Percentiles rank a stretch among this genome's conserved stretches.
These are phyloP conservation scores for Halocynthia aurantium DNA, from an alignment of 23 tunicate species.

Conservation along the genomic window DNA sequence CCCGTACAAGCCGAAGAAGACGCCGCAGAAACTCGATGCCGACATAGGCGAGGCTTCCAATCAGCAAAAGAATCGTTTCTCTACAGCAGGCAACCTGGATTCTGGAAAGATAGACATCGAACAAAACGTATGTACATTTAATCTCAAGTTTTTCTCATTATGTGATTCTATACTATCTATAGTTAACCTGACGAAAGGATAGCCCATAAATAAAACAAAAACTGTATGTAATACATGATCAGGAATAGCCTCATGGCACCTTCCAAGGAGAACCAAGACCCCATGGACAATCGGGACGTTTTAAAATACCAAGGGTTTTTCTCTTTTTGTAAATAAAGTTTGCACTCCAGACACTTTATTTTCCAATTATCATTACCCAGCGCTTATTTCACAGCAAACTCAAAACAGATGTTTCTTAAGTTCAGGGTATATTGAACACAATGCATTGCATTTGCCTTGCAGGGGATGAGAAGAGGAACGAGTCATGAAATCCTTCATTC, in stretches of 20 bases:
- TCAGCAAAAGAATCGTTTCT: constrained; percentile 4
- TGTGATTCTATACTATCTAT: background rate
- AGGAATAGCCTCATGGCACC: too few relatives aligned
- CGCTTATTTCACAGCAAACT: too few relatives aligned
- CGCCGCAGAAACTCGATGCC: constrained; percentile 3
- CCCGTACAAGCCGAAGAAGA: constrained; percentile 20
- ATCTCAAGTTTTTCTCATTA: too few relatives aligned
- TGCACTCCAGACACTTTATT: too few relatives aligned
- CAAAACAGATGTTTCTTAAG: background rate
- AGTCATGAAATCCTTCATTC: constrained; percentile 17
- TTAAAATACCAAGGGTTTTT: too few relatives aligned
- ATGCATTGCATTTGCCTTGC: background rate
- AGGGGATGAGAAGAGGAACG: constrained; percentile 24
- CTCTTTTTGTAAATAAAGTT: too few relatives aligned
- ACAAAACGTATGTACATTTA: background rate
- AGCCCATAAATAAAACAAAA: too few relatives aligned
- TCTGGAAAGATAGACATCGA: constrained; percentile 4
- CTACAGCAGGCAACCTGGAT: constrained; percentile 14
- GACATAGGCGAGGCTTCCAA: constrained; percentile 5
- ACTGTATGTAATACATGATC: too few relatives aligned
- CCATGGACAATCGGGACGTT: too few relatives aligned
- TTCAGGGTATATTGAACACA: background rate
- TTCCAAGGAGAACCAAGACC: too few relatives aligned
- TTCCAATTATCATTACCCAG: too few relatives aligned
- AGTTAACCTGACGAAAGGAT: too few relatives aligned